Evolutionary conservation across 2,113 vertebrate species (phyloP).

Genomic region (Ammodytes marinus): DNA sequence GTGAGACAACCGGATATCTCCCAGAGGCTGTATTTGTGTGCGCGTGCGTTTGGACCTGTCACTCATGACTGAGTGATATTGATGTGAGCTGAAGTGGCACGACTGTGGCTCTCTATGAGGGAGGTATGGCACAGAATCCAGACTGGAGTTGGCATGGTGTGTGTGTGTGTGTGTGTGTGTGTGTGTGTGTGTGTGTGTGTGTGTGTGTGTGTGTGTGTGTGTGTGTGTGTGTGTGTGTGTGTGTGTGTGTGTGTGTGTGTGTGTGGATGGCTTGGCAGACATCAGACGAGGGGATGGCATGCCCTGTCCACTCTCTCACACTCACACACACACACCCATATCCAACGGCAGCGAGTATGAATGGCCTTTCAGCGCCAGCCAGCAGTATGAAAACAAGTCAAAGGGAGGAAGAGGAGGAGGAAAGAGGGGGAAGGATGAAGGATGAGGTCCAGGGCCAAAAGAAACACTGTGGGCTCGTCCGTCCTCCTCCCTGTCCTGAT

Average conservation of each 20-base stretch:
- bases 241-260: constrained; percentile 19
- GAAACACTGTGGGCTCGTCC: constrained; percentile 76
- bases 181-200: constrained; percentile 22
- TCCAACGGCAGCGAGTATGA: constrained; percentile 77
- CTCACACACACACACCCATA: constrained; percentile 69
- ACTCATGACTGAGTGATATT: constrained; percentile 54
- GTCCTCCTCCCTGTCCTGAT: constrained; percentile 78
- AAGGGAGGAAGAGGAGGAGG: constrained; percentile 64
- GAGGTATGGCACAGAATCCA: constrained; percentile 70
- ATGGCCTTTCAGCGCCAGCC: constrained; percentile 81
- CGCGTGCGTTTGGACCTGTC: constrained; percentile 51
- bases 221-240: constrained; percentile 24
- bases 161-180: constrained; percentile 27
- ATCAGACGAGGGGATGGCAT: constrained; percentile 71
- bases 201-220: constrained; percentile 34
- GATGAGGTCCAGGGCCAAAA: constrained; percentile 75
- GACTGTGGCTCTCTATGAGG: constrained; percentile 56
- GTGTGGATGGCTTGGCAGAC: constrained; percentile 66
- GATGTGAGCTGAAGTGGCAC: constrained; percentile 64
- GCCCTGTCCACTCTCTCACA: constrained; percentile 59
- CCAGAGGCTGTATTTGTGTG: constrained; percentile 41
- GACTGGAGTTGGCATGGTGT: constrained; percentile 23
- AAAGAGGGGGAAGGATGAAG: constrained; percentile 62
- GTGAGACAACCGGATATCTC: constrained; percentile 72
- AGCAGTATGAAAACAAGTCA: constrained; percentile 81